These are phyloP conservation scores for Protosalanx chinensis DNA, from an alignment of 2,797 vertebrate genomes.

Conservation along the genomic window DNA sequence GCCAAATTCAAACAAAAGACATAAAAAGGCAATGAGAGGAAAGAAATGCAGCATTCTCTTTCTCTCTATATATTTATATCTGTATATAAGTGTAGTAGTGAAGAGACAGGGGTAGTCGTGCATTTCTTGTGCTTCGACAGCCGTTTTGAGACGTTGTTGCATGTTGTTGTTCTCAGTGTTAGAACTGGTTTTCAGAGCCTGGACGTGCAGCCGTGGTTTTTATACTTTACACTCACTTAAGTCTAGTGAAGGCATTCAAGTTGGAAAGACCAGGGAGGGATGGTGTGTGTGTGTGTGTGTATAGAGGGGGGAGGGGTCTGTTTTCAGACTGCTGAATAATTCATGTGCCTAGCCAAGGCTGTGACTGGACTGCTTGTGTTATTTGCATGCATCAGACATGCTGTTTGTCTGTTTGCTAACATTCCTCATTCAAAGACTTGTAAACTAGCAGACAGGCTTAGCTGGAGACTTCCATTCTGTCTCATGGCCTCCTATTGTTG, in stretches of 20 bases:
- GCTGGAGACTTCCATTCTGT: conserved; percentile 78
- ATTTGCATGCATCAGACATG: conserved; percentile 91
- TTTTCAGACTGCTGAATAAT: conserved; percentile 85
- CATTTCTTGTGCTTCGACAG: conserved; percentile 29
- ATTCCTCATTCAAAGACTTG: conserved; percentile 94
- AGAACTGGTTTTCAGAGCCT: conserved; percentile 41
- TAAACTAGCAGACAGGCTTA: conserved; percentile 90
- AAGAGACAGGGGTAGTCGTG: conserved; percentile 52
- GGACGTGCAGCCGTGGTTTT: conserved; percentile 51
- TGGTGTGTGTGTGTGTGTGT: conserved; percentile 30
- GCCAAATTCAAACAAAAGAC: conserved; percentile 95
- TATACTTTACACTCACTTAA: conserved; percentile 49
- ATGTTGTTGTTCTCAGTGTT: conserved; percentile 32
- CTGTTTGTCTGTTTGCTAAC: conserved; percentile 95
- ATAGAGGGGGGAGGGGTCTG: conserved; percentile 21
- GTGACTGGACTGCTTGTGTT: conserved; percentile 81
- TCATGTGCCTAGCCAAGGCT: conserved; percentile 84
- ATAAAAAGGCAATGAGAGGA: conserved; percentile 84
- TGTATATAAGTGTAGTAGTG: conserved; percentile 55
- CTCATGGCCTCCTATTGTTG: conserved; percentile 84
- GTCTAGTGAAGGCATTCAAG: conserved; percentile 78
- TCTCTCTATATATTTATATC: conserved; percentile 34
- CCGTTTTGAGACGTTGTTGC: conserved; percentile 24
- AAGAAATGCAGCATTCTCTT: conserved; percentile 56
- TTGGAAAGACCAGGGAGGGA: conserved; percentile 54